Percentiles rank a stretch among this genome's conserved stretches.
phyloP scores from a whole-genome alignment of 2,797 vertebrate genomes.

The Champsocephalus gunnari region DNA sequence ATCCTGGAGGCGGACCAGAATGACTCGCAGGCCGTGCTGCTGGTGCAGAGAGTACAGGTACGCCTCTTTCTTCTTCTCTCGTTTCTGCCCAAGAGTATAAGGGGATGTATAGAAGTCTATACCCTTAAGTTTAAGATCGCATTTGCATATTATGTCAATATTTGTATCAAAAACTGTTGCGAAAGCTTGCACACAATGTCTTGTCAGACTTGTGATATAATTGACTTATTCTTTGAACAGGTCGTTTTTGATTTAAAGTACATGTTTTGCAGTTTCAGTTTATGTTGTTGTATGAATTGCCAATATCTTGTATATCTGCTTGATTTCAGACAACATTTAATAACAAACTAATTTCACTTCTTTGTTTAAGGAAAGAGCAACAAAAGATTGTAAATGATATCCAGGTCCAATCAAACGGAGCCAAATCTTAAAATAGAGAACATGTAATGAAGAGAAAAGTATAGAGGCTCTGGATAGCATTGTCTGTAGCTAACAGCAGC shows the following conservation, averaged over 20 bases:
- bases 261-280: background rate
- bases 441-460: background rate
- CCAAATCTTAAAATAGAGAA: too few relatives aligned
- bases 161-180: background rate
- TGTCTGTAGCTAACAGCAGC: background rate
- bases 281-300: too few relatives aligned
- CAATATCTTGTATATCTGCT: background rate
- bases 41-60: slow-evolving; percentile 97
- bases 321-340: background rate
- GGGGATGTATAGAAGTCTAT: background rate
- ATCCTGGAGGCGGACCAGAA: slow-evolving; percentile 98
- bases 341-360: background rate
- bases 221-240: slow-evolving; percentile 6
- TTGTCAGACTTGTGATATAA: background rate
- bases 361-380: background rate
- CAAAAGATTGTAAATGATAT: background rate
- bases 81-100: background rate
- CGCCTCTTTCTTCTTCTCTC: background rate
- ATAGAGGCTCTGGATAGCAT: background rate
- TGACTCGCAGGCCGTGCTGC: slow-evolving; percentile 91
- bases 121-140: too few relatives aligned
- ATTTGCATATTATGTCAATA: background rate
- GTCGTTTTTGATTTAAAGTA: background rate
- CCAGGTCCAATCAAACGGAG: background rate
- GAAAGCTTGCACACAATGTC: background rate